Percentiles rank a stretch among this genome's conserved stretches.
Conservation (phyloP, 2,113 vertebrate genomes). For the Sporophila hypoxantha region DNA sequence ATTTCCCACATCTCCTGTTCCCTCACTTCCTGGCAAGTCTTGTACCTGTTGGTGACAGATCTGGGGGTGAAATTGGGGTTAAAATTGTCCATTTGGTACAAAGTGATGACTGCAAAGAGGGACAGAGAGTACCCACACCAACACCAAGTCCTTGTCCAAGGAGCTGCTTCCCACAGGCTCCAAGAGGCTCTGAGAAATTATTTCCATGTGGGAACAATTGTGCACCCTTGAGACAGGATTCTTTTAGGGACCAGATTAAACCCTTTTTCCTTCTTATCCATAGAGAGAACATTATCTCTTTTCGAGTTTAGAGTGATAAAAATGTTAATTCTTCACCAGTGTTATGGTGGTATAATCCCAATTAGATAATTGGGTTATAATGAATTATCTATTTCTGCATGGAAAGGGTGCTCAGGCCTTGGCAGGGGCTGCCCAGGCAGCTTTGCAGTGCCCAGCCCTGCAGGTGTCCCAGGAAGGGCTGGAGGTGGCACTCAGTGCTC, state of each 20-base stretch:
- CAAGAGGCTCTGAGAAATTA: accelerated
- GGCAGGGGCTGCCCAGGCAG: too few relatives aligned
- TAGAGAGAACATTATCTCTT: neutral
- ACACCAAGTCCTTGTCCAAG: neutral
- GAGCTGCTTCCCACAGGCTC: neutral
- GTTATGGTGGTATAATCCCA: neutral
- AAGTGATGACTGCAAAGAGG: neutral
- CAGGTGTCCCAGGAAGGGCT: too few relatives aligned
- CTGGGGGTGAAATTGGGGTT: neutral
- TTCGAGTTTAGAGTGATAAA: neutral
- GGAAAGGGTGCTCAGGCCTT: too few relatives aligned
- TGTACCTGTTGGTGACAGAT: neutral
- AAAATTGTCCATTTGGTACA: neutral
- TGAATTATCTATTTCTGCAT: too few relatives aligned
- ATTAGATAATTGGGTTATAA: neutral
- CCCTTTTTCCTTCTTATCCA: neutral
- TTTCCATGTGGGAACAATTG: neutral
- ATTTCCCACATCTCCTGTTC: neutral
- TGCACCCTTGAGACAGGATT: neutral
- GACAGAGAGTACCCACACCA: neutral
- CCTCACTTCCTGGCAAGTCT: neutral
- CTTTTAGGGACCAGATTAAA: neutral
- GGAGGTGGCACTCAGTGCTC: too few relatives aligned
- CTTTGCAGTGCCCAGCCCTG: too few relatives aligned
- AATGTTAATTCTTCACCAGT: neutral